Evolutionary conservation across 2,888 invertebrate species (phyloP), one percentile per base, ranked within the genome.

Genomic region (Piscicola geometra): DNA sequence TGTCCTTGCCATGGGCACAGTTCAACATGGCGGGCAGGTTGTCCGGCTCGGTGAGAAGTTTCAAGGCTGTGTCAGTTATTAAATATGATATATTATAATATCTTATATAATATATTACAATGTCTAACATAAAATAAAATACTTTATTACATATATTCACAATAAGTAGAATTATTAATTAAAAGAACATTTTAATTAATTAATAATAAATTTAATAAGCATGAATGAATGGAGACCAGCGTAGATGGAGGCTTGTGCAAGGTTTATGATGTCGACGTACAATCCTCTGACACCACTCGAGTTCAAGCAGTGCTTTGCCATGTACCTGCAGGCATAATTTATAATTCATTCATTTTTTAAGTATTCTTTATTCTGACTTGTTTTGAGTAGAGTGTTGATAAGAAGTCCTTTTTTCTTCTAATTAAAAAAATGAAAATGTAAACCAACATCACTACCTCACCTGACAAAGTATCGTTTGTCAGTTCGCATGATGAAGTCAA

Each of bases 1-100:
- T 78, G 75, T 83, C 83, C 76, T 83, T 83, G 12, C 83, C 83
- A 77, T 82, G 81, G 1, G 82, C 82, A 80, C 83, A 83, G 78
- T 82, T 83, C n/a, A 83, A 76, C 78, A 83, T 76, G 0, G 81
- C 82, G 33, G 83, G 83, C 32, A 81, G 67, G 76, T 82, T 81
- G 1, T 76, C 76, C 18, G 78, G 79, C 33, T 81, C 79, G 1
- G 80, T 77, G 67, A 83, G 78, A 0, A 83, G 75, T 76, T 83
- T 83, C 75, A 83, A 76, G 47, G 82, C 83, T 83, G 79, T n/a
- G n/a, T n/a, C n/a, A n/a, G 25, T 21, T 18, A 30, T 3, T 5
- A 60, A 0, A 12, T 60, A 60, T 30, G 12, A 18, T 18, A 18
- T 50, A 50, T 50, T 50, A 18, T 18, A 50, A 18, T 21, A 50